Percentiles rank a stretch among this genome's conserved stretches.
Evolutionary conservation across 2,888 invertebrate genomes (phyloP).

Genomic region (Ichneumon xanthorius): DNA sequence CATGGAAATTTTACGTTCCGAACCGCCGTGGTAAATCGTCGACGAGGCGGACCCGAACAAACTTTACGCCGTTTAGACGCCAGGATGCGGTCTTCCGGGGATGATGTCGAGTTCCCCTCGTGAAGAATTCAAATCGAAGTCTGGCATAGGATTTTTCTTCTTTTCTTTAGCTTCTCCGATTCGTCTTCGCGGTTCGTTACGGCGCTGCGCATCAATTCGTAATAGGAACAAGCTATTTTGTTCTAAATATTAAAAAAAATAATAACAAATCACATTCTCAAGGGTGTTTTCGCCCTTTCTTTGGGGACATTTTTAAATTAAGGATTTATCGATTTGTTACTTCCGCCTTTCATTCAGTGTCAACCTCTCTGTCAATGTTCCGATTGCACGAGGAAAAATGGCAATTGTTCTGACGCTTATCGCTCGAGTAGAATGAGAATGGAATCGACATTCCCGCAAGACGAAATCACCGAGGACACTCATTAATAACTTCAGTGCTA

Average conservation of each 20-base stretch:
- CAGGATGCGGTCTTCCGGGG: slow-evolving; percentile 25
- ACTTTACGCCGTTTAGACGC: slow-evolving; percentile 44
- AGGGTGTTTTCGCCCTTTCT: too few species aligned
- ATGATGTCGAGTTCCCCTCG: background rate
- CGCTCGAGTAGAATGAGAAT: background rate
- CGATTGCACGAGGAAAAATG: background rate
- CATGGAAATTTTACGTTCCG: slow-evolving; percentile 70
- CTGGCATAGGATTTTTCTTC: background rate
- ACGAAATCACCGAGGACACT: slow-evolving; percentile 37
- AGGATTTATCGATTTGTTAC: background rate
- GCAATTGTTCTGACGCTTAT: background rate
- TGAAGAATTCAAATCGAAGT: slow-evolving; percentile 12
- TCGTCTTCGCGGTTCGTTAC: background rate
- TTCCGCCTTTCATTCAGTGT: background rate
- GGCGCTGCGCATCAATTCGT: background rate
- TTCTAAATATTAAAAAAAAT: background rate
- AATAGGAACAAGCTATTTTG: background rate
- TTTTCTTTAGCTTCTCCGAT: background rate
- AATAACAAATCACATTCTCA: background rate
- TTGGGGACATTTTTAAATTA: too few species aligned
- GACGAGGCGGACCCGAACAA: slow-evolving; percentile 39
- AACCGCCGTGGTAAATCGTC: slow-evolving; percentile 52
- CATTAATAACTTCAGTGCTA: slow-evolving; percentile 61
- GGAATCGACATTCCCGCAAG: background rate
- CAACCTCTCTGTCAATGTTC: background rate